Conservation (phyloP, 1,140 invertebrate species). For the Drosophila nigromelanica region DNA sequence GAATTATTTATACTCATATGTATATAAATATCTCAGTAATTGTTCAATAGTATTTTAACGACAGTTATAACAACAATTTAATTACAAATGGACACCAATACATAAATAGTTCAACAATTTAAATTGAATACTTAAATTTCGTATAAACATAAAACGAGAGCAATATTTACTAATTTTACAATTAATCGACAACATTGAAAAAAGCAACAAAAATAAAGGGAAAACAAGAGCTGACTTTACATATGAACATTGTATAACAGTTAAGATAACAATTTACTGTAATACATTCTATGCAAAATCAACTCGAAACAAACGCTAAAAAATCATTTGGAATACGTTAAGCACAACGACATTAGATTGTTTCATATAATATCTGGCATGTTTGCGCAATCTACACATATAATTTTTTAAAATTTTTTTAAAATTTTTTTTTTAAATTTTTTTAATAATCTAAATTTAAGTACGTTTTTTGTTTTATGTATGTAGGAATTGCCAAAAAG, state of each 20-base stretch:
- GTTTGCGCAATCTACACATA: constrained; percentile 16
- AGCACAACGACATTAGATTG: constrained; percentile 70
- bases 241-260: constrained; percentile 15
- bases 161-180: constrained; percentile 26
- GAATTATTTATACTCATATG: constrained; percentile 27
- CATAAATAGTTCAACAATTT: constrained; percentile 1
- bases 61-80: constrained; percentile 61
- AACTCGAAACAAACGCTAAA: constrained; percentile 46
- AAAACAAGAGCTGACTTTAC: constrained; percentile 2
- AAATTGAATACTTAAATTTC: constrained; percentile 6
- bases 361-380: constrained; percentile 24
- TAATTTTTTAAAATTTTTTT: not conserved
- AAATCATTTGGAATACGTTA: constrained; percentile 75
- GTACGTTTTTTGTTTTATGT: not conserved
- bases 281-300: constrained; percentile 28
- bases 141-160: not conserved
- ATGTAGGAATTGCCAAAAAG: constrained; percentile 20
- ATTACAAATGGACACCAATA: constrained; percentile 33
- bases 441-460: not conserved
- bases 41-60: constrained; percentile 45
- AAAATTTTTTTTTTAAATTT: not conserved
- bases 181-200: constrained; percentile 32
- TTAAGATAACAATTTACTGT: constrained; percentile 23
- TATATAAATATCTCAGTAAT: constrained; percentile 28
- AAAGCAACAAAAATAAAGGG: constrained; percentile 15